A percentile compares a stretch with the other conserved stretches of the same genome.
Evolutionary conservation across 2,888 invertebrate genomes (phyloP).

Genomic region (Sarcophaga caerulescens): DNA sequence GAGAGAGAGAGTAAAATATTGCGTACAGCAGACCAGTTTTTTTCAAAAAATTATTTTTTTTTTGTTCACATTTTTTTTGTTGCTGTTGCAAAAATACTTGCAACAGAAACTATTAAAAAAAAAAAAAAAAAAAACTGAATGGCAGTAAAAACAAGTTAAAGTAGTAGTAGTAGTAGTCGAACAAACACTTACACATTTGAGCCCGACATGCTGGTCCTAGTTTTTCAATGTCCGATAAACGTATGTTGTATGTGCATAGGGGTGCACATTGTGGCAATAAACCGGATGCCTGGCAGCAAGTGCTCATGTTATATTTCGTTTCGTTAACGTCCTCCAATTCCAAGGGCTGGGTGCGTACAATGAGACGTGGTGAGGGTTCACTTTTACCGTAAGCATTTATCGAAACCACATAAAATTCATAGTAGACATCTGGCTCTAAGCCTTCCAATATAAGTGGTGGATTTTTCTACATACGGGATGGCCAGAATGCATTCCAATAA

Average conservation of each 20-base stretch:
- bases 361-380: slow-evolving; percentile 87
- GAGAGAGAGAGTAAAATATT: slow-evolving; percentile 35
- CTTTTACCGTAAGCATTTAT: slow-evolving; percentile 90
- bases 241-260: slow-evolving; percentile 90
- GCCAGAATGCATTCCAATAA: too few relatives aligned
- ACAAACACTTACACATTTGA: slow-evolving; percentile 85
- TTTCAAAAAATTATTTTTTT: not conserved
- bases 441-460: slow-evolving; percentile 89
- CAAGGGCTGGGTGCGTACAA: slow-evolving; percentile 86
- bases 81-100: not conserved
- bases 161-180: not conserved
- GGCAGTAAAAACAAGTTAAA: not conserved
- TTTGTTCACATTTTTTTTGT: not conserved
- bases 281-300: slow-evolving; percentile 88
- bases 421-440: slow-evolving; percentile 87
- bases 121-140: too few relatives aligned
- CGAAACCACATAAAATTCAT: slow-evolving; percentile 91
- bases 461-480: slow-evolving; percentile 80
- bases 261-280: slow-evolving; percentile 85
- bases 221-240: slow-evolving; percentile 89
- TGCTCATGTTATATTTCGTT: slow-evolving; percentile 88
- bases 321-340: slow-evolving; percentile 79
- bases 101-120: slow-evolving; percentile 21
- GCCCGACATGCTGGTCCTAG: slow-evolving; percentile 88
- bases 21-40: slow-evolving; percentile 28